Evolutionary conservation across 2,113 vertebrate species (phyloP), one percentile per base, ranked within the genome.

Genomic region (Centropus bengalensis): DNA sequence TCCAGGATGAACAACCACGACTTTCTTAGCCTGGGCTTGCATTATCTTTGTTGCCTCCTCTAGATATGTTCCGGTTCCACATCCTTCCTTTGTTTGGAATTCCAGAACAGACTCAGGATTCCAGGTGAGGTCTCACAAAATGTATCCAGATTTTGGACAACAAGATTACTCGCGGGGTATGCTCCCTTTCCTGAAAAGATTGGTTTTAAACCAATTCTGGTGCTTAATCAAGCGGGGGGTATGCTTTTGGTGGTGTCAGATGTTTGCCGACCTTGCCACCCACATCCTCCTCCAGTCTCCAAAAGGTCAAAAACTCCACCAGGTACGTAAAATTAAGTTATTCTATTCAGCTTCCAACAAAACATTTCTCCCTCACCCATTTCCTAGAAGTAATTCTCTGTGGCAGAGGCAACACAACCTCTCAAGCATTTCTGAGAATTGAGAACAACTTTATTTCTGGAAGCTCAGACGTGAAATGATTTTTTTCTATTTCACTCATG

Each of bases 331-430:
- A 67, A 82, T n/a, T 32, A 42, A 22, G 9, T 74, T 44, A 74
- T 7, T 22, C n/a, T 60, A 1, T 15, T 10, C 9, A 14, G 9
- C 44, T 60, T 36, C 47, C 27, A 47, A 23, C 16, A 51, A 28
- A 73, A 56, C 23, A 27, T 55, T 71, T 66, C 20, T 33, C 26
- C 36, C 6, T n/a, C 2, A 0, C 24, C 9, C 26, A 2, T 33
- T 47, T 89, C 32, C 47, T 44, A n/a, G 44, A 44, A 54, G 10
- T 49, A 66, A 24, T 36, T 54, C 26, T 60, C 33, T 62, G 64
- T 0, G 2, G 32, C 36, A 59, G 19, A 55, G 15, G 12, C 1
- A 1, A 22, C 30, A 9, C 42, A 82, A n/a, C 9, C n/a, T 15
- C 21, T 47, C 26, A 5, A 44, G 27, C 14, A 33, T 3, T 33